phyloP scores from a whole-genome alignment of 2,797 vertebrate genomes.

The Huso huso region DNA sequence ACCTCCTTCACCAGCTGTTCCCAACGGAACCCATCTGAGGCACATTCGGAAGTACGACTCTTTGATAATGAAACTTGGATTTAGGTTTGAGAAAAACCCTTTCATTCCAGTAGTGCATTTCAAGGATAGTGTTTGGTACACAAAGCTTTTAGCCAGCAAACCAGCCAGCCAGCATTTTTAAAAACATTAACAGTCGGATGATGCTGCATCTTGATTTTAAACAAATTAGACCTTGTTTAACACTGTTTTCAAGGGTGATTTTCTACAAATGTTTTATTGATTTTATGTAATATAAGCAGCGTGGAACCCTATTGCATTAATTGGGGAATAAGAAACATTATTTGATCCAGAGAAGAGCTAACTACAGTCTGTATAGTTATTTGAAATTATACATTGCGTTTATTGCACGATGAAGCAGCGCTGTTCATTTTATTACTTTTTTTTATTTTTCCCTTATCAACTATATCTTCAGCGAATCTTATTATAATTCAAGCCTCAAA shows the following conservation, averaged over 20 bases:
- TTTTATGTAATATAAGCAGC: slow-evolving; percentile 80
- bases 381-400: slow-evolving; percentile 73
- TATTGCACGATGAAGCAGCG: slow-evolving; percentile 57
- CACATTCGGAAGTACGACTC: background rate
- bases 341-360: slow-evolving; percentile 66
- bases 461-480: slow-evolving; percentile 39
- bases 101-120: slow-evolving; percentile 26
- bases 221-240: slow-evolving; percentile 79
- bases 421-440: slow-evolving; percentile 32
- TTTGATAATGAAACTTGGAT: background rate
- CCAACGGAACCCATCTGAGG: background rate
- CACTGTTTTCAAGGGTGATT: slow-evolving; percentile 74
- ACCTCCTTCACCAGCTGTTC: slow-evolving; percentile 3
- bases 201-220: slow-evolving; percentile 79
- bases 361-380: slow-evolving; percentile 62
- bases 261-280: slow-evolving; percentile 77
- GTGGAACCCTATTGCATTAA: slow-evolving; percentile 79
- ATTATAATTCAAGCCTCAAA: slow-evolving; percentile 77
- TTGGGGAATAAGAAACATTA: slow-evolving; percentile 67
- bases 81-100: slow-evolving; percentile 39
- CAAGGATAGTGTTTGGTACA: no score
- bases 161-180: slow-evolving; percentile 48
- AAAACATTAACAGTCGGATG: slow-evolving; percentile 61
- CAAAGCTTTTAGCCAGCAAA: background rate
- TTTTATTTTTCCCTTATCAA: slow-evolving; percentile 27